These are phyloP conservation scores for Python bivittatus DNA, from an alignment of 2,113 vertebrate species.

Conservation along the genomic window DNA sequence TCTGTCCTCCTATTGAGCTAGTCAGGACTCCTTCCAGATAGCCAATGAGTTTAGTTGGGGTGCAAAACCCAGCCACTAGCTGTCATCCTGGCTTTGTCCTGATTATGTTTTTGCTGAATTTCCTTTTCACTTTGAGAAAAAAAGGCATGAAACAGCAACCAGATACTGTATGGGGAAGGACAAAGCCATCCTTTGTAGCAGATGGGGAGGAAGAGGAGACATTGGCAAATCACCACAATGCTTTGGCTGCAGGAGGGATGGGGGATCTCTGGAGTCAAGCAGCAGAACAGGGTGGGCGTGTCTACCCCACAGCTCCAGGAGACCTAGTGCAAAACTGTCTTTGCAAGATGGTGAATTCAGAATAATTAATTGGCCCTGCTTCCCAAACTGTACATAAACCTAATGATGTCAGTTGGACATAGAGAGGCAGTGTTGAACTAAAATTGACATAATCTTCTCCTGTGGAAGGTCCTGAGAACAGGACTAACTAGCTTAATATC, in stretches of 20 bases:
- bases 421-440: neutral
- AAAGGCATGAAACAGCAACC: neutral
- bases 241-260: neutral
- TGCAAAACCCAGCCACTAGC: neutral
- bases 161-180: neutral
- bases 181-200: neutral
- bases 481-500: neutral
- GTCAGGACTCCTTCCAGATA: neutral
- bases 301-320: neutral
- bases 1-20: neutral
- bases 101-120: neutral
- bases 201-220: neutral
- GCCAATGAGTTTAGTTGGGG: neutral
- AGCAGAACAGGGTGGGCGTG: neutral
- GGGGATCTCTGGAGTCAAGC: neutral
- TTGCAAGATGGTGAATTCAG: neutral
- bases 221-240: neutral
- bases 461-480: neutral
- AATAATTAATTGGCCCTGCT: neutral
- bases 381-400: too few species aligned
- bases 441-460: neutral
- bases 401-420: neutral
- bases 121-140: neutral
- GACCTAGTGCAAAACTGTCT: neutral
- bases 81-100: neutral